A percentile compares a stretch with the other conserved stretches of the same genome.
Evolutionary conservation across 2,888 invertebrate species (phyloP).

Genomic region (Tetheella fluctuosa): DNA sequence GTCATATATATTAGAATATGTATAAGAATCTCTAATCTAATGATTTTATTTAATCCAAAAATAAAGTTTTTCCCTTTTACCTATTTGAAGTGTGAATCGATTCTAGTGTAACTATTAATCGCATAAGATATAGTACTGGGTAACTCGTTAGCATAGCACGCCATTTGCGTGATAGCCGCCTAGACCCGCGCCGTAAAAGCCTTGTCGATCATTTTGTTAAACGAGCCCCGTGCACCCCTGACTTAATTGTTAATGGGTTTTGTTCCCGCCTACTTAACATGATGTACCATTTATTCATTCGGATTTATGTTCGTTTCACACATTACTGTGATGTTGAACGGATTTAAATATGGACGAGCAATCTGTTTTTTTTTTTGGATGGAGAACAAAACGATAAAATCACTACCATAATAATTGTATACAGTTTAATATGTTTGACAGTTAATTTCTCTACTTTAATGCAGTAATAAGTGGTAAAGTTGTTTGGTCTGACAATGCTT

Average conservation of each 20-base stretch:
- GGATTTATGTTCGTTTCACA: not conserved
- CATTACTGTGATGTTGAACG: not conserved
- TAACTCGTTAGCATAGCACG: constrained; percentile 37
- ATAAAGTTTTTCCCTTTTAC: too few relatives aligned
- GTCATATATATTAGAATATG: too few relatives aligned
- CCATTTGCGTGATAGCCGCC: constrained; percentile 27
- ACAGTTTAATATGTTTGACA: too few relatives aligned
- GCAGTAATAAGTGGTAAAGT: not conserved
- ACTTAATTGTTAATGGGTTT: constrained; percentile 10
- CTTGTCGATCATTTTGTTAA: constrained; percentile 34
- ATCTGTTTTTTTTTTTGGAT: not conserved
- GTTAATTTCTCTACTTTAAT: not conserved
- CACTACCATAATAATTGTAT: too few relatives aligned
- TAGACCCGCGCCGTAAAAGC: constrained; percentile 24
- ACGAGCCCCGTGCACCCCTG: constrained; percentile 5
- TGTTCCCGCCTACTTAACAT: not conserved
- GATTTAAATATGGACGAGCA: not conserved
- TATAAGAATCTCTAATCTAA: too few relatives aligned
- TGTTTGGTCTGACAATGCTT: not conserved
- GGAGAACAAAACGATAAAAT: too few relatives aligned
- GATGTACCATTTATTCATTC: not conserved
- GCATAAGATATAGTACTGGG: constrained; percentile 23
- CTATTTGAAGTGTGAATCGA: constrained; percentile 14
- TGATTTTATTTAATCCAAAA: too few relatives aligned
- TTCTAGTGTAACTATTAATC: constrained; percentile 34